Evolutionary conservation across 2,888 invertebrate species (phyloP), one percentile per base, ranked within the genome.

Genomic region (Entomobrya multifasciata): DNA sequence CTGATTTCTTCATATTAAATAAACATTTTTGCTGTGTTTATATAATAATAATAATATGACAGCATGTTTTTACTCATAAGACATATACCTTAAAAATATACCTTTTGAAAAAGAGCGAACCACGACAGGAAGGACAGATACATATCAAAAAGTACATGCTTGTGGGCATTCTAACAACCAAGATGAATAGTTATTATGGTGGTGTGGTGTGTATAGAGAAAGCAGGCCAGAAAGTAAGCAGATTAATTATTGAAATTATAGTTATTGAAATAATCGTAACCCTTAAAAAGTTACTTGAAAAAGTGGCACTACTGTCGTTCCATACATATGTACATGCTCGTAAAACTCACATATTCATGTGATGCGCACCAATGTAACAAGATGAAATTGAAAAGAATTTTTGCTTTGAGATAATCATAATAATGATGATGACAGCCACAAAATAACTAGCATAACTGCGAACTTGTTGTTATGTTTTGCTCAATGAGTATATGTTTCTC

Each of bases 201-300:
- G 36, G 36, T 36, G 36, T 36, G 36, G 36, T 36, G 36, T 36
- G 36, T 36, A 20, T 30, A 74, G 74, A 55, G 74, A 74, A 74
- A 74, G 74, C 74, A 74, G 60, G 41, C 41, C 44, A 57, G 52
- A 81, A 79, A 79, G 78, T 79, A 85, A 86, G 80, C 86, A 86
- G 86, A 80, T 86, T 86, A 86, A 86, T 86, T 86, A 86, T 86
- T 25, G 25, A 86, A 86, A 86, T 86, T 86, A 86, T 86, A 86
- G 86, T 86, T 74, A 86, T 86, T 86, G 74, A 80, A 79, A 76
- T 57, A 80, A 80, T 86, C 86, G 80, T 79, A 85, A 70, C 70
- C 85, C 79, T 86, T 80, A 77, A 83, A 85, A 86, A 80, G 86
- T 86, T 86, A 65, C 36, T 62, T 72, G 85, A 86, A 86, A 76